Evolutionary conservation across 23 tunicate genomes (phyloP).

Genomic region (Clavelina lepadiformis): DNA sequence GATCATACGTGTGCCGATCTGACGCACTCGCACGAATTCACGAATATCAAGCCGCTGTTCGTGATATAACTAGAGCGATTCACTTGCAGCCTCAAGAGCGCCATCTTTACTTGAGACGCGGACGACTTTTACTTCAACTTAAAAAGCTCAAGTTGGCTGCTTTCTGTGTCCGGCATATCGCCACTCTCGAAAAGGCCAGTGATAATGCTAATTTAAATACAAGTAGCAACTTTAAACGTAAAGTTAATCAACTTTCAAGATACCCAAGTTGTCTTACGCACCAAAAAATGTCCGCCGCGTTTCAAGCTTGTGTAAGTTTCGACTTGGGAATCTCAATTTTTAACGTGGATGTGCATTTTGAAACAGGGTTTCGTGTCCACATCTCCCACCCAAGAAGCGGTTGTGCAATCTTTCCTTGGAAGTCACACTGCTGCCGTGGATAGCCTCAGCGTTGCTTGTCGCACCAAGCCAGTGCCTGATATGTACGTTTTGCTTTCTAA

Average conservation of each 20-base stretch:
- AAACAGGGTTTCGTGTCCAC: slow-evolving; percentile 68
- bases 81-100: slow-evolving; percentile 61
- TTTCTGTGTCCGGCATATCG: slow-evolving; percentile 72
- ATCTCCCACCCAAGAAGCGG: slow-evolving; percentile 88
- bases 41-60: slow-evolving; percentile 54
- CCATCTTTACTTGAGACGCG: slow-evolving; percentile 75
- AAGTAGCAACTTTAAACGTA: too few relatives aligned
- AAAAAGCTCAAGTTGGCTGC: slow-evolving; percentile 68
- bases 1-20: slow-evolving; percentile 85
- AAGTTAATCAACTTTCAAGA: too few relatives aligned
- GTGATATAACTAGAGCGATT: slow-evolving; percentile 85
- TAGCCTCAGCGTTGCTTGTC: slow-evolving; percentile 51
- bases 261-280: too few relatives aligned
- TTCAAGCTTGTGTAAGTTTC: too few relatives aligned
- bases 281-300: too few relatives aligned
- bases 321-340: too few relatives aligned
- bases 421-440: slow-evolving; percentile 72
- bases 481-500: slow-evolving; percentile 76
- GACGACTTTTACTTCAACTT: slow-evolving; percentile 59
- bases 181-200: slow-evolving; percentile 77
- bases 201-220: too few relatives aligned
- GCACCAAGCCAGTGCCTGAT: slow-evolving; percentile 55
- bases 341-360: too few relatives aligned
- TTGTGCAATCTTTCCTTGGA: slow-evolving; percentile 85
- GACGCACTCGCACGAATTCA: slow-evolving; percentile 59